phyloP scores from a whole-genome alignment of 2,888 invertebrate species.

The Tetragonula carbonaria region DNA sequence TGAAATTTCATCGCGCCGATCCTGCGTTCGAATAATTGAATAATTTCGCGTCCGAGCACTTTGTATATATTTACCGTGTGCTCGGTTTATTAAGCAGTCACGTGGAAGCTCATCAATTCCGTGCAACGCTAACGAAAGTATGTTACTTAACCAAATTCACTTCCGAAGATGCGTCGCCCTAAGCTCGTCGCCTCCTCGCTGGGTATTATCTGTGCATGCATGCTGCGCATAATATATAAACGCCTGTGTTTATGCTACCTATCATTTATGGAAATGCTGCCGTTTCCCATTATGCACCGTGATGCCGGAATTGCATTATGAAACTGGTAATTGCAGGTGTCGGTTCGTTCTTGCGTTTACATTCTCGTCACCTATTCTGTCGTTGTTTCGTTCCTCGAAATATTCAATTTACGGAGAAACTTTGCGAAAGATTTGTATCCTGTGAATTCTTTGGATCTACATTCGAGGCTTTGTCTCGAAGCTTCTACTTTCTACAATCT shows the following conservation, averaged over 20 bases:
- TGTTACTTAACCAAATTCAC: conserved; percentile 11
- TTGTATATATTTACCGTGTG: not conserved
- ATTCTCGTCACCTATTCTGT: not conserved
- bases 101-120: conserved; percentile 17
- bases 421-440: too few species aligned
- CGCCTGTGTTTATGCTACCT: conserved; percentile 22
- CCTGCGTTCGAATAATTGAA: not conserved
- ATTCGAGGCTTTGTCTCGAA: too few species aligned
- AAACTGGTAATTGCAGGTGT: not conserved
- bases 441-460: too few species aligned
- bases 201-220: conserved; percentile 17
- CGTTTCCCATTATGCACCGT: not conserved
- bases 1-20: not conserved
- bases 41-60: not conserved
- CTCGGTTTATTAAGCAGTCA: conserved; percentile 11
- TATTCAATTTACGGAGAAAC: not conserved
- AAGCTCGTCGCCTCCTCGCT: conserved; percentile 12
- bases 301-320: conserved; percentile 7
- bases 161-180: not conserved
- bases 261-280: conserved; percentile 40
- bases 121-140: conserved; percentile 13
- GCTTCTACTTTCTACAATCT: too few species aligned
- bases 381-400: not conserved
- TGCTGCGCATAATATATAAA: conserved; percentile 18
- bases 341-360: conserved; percentile 11